Conservation (phyloP, 2,797 vertebrate species). For the Crenichthys baileyi region DNA sequence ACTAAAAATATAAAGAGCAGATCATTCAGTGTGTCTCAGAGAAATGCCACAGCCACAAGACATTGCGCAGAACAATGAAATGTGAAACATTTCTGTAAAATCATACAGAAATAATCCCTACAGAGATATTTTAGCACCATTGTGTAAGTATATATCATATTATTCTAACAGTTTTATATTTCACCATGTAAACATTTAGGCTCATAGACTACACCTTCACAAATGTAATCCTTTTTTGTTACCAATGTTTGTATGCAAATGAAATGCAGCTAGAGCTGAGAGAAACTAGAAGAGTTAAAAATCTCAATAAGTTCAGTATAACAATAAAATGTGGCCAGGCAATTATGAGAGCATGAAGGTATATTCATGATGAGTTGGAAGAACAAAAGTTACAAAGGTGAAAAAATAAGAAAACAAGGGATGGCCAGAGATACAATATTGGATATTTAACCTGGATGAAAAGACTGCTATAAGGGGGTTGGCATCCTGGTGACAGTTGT, state of each 20-base stretch:
- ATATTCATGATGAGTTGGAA: not conserved
- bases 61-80: not conserved
- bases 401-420: not conserved
- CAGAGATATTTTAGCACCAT: not conserved
- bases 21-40: not conserved
- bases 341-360: not conserved
- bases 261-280: not conserved
- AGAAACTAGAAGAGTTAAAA: not conserved
- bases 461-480: conserved; percentile 35
- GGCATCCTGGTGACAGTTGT: conserved; percentile 58
- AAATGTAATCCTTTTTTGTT: not conserved
- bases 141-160: not conserved
- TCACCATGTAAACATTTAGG: not conserved
- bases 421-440: not conserved
- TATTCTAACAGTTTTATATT: not conserved
- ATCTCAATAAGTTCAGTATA: not conserved
- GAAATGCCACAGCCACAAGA: not conserved
- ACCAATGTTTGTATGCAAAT: not conserved
- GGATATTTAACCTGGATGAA: conserved; percentile 26
- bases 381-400: not conserved
- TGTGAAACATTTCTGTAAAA: not conserved
- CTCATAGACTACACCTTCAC: not conserved
- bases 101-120: not conserved
- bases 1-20: not conserved
- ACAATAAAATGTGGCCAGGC: not conserved